Evolutionary conservation across 2,113 vertebrate genomes (phyloP).

Genomic region (Austrofundulus limnaeus): DNA sequence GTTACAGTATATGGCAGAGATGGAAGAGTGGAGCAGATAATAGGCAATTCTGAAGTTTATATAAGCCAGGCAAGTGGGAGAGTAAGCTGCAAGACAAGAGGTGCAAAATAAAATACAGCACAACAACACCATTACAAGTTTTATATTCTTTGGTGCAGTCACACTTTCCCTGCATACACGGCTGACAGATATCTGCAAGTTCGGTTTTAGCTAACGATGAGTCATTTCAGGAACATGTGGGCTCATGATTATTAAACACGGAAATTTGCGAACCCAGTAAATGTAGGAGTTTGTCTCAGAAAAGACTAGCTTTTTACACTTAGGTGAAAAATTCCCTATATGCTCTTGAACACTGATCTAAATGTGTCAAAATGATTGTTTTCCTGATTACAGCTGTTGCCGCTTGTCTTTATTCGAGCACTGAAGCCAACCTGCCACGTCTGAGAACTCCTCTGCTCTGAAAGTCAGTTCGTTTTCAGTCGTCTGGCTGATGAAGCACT

Average conservation of each 20-base stretch:
- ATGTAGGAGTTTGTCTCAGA: background rate
- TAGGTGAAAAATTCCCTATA: too few species aligned
- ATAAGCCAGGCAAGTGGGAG: conserved; percentile 27
- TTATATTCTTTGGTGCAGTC: conserved; percentile 25
- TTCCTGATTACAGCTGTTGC: too few species aligned
- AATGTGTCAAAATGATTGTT: too few species aligned
- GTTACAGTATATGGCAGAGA: conserved; percentile 9
- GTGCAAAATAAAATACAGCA: conserved; percentile 18
- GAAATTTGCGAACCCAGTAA: background rate
- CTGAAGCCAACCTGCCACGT: conserved; percentile 70
- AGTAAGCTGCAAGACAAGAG: conserved; percentile 26
- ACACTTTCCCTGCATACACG: conserved; percentile 3
- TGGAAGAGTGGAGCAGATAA: conserved; percentile 3
- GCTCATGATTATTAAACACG: background rate
- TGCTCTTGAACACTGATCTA: too few species aligned
- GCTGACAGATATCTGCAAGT: conserved; percentile 3
- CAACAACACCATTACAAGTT: conserved; percentile 18
- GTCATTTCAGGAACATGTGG: conserved; percentile 11
- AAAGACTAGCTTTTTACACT: too few species aligned
- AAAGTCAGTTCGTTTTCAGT: conserved; percentile 79
- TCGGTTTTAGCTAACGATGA: conserved; percentile 16
- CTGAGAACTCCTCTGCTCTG: conserved; percentile 89
- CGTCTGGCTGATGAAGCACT: conserved; percentile 84
- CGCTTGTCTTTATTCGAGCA: background rate
- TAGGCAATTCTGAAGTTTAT: conserved; percentile 32